Base-by-base conservation (phyloP, 2,797 vertebrate genomes). In the Sebastes cheni region DNA sequence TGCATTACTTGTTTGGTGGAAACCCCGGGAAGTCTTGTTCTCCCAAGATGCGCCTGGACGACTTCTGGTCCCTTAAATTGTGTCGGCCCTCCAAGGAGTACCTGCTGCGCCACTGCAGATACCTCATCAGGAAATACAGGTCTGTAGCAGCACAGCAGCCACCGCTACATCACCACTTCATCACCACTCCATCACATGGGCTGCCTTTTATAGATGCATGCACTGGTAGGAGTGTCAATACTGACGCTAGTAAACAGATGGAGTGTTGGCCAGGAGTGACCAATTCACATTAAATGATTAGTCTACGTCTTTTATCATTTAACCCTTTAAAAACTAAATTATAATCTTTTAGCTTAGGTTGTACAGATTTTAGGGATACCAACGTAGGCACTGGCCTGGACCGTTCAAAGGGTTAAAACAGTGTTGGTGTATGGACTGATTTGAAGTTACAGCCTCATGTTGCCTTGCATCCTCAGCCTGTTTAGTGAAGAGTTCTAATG, bases 111-210 rank as follows among this genome's bases (percentile, higher is more conserved):
- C 98, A 99, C 89, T 99, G 98, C 96, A 97, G 96, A 96, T 99
- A 99, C 94, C 97, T 99, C 88, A 99, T 99, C 92, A 96, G 99
- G 90, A 99, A 99, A 87, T 98, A 99, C 97, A 99, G 98, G 99
- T 99, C 11, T 27, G 83, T 6, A 2, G 11, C 55, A 50, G 46
- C 46, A 50, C 46, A 22, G 39, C 52, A 55, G 32, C 1, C 52
- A n/a, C 59, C 13, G 13, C 56, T 29, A 5, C 8, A 42, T 42
- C 39, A 42, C 39, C 13, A 16, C 39, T 42, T 42, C 42, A 46
- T 7, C 27, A 56, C 50, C 14, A 14, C 54, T 6, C 4, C 16
- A 8, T 13, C 4, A 42, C 23, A 10, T 22, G 14, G 1, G 12
- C 23, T 50, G 9, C 16, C 34, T 46, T 8, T 42, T 13, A 39